Conservation (phyloP, 2,797 vertebrate genomes). For the Acipenser oxyrinchus region DNA sequence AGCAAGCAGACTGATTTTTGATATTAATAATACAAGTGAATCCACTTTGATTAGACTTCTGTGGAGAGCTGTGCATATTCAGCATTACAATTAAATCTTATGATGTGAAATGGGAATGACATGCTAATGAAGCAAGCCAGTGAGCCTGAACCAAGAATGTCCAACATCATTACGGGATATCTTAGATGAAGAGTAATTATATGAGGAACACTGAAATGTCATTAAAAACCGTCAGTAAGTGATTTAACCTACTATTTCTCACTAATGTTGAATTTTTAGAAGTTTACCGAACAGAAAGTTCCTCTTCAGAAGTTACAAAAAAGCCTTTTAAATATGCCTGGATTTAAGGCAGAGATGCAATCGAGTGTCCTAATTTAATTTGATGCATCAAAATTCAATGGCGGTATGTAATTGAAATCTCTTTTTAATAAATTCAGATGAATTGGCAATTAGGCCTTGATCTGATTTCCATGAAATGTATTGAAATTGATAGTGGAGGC, state of each 20-base stretch:
- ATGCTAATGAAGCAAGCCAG: constrained; percentile 99
- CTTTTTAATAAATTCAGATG: constrained; percentile 98
- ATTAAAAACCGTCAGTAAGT: constrained; percentile 99
- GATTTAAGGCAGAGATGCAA: constrained; percentile 76
- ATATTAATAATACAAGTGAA: constrained; percentile 99
- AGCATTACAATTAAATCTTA: constrained; percentile 99
- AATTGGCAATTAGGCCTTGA: constrained; percentile 93
- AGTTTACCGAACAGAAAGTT: constrained; percentile 73
- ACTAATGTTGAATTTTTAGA: constrained; percentile 73
- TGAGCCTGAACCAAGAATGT: constrained; percentile 99
- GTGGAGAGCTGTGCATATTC: constrained; percentile 98
- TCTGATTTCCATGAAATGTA: constrained; percentile 83
- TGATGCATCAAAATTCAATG: constrained; percentile 78
- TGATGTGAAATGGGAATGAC: constrained; percentile 99
- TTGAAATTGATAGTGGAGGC: constrained; percentile 78
- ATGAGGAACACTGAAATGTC: constrained; percentile 99
- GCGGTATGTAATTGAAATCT: constrained; percentile 92
- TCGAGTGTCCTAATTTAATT: constrained; percentile 92
- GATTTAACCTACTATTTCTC: constrained; percentile 98
- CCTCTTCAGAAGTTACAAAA: constrained; percentile 71
- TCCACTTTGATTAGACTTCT: constrained; percentile 99
- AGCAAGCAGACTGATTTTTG: constrained; percentile 99
- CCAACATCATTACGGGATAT: constrained; percentile 99
- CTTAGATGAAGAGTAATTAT: constrained; percentile 99
- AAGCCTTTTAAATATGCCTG: constrained; percentile 68